Evolutionary conservation across 2,113 vertebrate species (phyloP), one percentile per base, ranked within the genome.

Genomic region (Peromyscus leucopus): DNA sequence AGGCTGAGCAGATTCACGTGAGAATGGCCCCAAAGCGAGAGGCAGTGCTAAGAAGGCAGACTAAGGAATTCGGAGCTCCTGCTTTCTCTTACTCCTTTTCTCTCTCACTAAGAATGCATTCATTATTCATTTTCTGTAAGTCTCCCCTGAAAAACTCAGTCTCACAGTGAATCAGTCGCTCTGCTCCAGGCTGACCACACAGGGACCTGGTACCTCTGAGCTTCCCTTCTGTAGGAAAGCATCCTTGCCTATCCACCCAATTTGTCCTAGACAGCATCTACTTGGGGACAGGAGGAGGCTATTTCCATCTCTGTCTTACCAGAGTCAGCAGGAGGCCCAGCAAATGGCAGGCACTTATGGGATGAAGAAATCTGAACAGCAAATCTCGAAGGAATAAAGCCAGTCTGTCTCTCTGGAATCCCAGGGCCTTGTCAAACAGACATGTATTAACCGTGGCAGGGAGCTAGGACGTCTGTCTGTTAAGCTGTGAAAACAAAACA

Each of bases 141-240:
- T 12, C 36, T 76, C 82, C 59, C 7, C 80, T 7, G 1, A 3
- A 6, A 28, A 39, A 22, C 36, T 31, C 61, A 67, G 46, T 2
- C 26, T 0, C 28, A 15, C 39, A 26, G 21, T 42, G 0, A 48
- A 2, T 22, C 19, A 48, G 1, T 22, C 19, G 1, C 11, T 26
- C 11, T 26, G 33, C 63, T n/a, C 11, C 22, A 1, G 2, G 9
- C n/a, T 3, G 46, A 7, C n/a, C 42, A 21, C 16, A 1, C 6
- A 0, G 3, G 2, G 1, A 33, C 24, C 57, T 51, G 42, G 4
- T 31, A 7, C 12, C 33, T 48, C 65, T 39, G n/a, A 9, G 67
- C 24, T 13, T 8, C 11, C 4, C 79, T 48, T 1, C 79, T 33
- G 5, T 51, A 1, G 33, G 0, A 8, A 9, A 0, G 3, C 22